A percentile compares a stretch with the other conserved stretches of the same genome.
phyloP scores from a whole-genome alignment of 1,140 invertebrate species.

The Drosophila biarmipes region DNA sequence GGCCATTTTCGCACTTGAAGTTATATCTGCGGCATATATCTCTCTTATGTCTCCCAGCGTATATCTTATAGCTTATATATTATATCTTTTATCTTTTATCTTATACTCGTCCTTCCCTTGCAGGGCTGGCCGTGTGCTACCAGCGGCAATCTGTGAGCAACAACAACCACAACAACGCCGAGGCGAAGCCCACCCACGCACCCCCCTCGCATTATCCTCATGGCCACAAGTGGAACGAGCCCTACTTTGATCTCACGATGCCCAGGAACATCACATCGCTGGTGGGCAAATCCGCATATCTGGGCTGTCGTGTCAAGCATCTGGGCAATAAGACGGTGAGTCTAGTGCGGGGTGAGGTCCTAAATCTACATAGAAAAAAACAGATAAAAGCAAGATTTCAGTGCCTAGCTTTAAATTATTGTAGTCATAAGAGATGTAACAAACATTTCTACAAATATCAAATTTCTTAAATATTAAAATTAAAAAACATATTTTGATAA shows the following conservation, averaged over 20 bases:
- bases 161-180: conserved; percentile 77
- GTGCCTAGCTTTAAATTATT: no score
- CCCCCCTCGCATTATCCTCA: conserved; percentile 78
- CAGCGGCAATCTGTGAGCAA: conserved; percentile 77
- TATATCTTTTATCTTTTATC: neutral
- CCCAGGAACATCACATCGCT: conserved; percentile 93
- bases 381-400: neutral
- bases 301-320: conserved; percentile 94
- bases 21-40: conserved; percentile 14
- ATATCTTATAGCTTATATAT: neutral
- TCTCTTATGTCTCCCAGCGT: neutral
- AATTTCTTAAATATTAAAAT: no score
- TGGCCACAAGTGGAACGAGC: conserved; percentile 85
- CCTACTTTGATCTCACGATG: conserved; percentile 94
- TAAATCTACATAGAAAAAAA: conserved; percentile 17
- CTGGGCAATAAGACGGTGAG: conserved; percentile 94
- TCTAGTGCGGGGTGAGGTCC: conserved; percentile 1
- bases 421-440: no score
- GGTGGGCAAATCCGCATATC: conserved; percentile 93
- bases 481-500: no score
- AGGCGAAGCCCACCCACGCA: conserved; percentile 79
- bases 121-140: conserved; percentile 81
- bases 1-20: conserved; percentile 25
- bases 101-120: conserved; percentile 8
- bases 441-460: no score